Evolutionary conservation across 2,888 invertebrate species (phyloP).

Genomic region (Polietes domitor): DNA sequence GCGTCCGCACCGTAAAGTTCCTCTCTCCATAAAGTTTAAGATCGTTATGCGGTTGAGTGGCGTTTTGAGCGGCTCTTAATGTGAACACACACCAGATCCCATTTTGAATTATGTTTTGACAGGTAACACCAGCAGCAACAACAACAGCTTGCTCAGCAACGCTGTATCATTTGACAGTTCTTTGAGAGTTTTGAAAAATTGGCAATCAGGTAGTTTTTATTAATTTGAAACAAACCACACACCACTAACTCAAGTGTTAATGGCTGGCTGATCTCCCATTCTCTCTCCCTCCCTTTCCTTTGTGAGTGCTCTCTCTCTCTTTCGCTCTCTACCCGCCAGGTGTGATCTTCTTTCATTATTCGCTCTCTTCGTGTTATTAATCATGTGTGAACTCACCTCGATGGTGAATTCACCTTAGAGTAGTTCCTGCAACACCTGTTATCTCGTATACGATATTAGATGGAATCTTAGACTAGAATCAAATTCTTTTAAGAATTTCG

Average conservation of each 20-base stretch:
- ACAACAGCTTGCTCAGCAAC: constrained; percentile 57
- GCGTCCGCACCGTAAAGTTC: too few species aligned
- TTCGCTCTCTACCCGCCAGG: constrained; percentile 26
- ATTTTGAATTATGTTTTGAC: constrained; percentile 73
- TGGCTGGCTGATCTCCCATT: background rate
- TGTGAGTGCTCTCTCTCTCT: constrained; percentile 19
- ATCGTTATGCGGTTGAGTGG: background rate
- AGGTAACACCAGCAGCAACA: constrained; percentile 66
- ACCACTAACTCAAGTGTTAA: constrained; percentile 32
- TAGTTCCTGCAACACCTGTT: constrained; percentile 43
- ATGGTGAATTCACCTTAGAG: constrained; percentile 19
- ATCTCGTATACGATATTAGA: constrained; percentile 62
- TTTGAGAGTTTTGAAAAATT: constrained; percentile 20
- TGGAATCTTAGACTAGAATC: constrained; percentile 4
- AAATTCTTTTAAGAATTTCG: constrained; percentile 32
- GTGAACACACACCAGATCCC: constrained; percentile 65
- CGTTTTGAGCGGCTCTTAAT: background rate
- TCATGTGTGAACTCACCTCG: constrained; percentile 46
- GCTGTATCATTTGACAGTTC: constrained; percentile 19
- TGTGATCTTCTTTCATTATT: constrained; percentile 21
- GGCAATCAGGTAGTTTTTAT: constrained; percentile 45
- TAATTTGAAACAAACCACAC: constrained; percentile 14
- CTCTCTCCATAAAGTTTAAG: background rate
- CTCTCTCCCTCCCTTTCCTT: too few species aligned
- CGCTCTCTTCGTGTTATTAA: background rate